Base-by-base conservation (phyloP, 2,113 vertebrate species). In the Phycodurus eques region DNA sequence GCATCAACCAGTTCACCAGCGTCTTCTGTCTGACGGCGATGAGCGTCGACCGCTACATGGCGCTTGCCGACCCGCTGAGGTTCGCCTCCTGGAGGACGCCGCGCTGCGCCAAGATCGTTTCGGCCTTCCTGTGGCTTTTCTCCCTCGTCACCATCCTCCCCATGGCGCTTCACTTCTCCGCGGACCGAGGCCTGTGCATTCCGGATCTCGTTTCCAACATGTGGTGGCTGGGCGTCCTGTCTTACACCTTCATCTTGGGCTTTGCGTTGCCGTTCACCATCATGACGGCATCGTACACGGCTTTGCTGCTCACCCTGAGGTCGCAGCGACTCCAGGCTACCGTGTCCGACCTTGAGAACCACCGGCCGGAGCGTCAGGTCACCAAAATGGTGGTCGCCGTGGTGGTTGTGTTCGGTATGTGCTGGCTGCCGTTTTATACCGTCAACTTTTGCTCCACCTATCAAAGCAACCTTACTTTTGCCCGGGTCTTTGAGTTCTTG, bases 1-100 rank as follows among this genome's bases (percentile, higher is more conserved):
- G 92, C 68, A 89, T 93, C 75, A 94, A 94, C 88, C 93, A 94
- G 80, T 94, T 94, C 85, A 94, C 93, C 35, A 94, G 93, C 4
- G 88, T 93, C 39, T 93, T 92, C 81, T 93, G 92, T n/a, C 81
- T 93, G 35, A 93, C 92, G 0, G 88, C 75, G 35, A 93, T 93
- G 93, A 93, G 93, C 47, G 20, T 94, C 0, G 93, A 94, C 72
- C 92, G 93, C 22, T 93, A 90, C 82, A 83, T 93, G 92, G 92
- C 88, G 0, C 85, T 93, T 33, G 85, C 80, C 0, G 62, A 91
- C 27, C 92, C 93, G 0, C 72, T 93, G 0, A 85, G 88, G 13
- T 91, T 90, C 3, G 80, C 88, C 20, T 51, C 42, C 0, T 94
- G 92, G 92, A 80, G 92, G 19, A 90, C 85, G 0, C 90, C 92